These are phyloP conservation scores for Lutraria lutraria DNA, from an alignment of 2,888 invertebrate species.

Conservation along the genomic window DNA sequence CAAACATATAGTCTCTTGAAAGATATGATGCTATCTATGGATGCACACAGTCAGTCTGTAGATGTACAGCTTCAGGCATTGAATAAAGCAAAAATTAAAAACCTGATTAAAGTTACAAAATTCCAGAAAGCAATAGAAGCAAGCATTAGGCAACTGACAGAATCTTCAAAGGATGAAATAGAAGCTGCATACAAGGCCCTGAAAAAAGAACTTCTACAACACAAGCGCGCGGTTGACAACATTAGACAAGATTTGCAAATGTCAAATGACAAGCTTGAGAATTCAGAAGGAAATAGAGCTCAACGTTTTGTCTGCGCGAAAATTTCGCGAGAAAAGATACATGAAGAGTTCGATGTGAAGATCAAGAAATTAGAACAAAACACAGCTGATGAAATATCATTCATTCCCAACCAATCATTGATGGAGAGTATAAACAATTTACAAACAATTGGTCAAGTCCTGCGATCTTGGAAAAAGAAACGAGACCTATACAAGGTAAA, in stretches of 20 bases:
- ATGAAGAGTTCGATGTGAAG: not conserved
- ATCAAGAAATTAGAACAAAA: not conserved
- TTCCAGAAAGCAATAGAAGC: not conserved
- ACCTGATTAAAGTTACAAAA: not conserved
- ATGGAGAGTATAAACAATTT: not conserved
- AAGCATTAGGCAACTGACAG: not conserved
- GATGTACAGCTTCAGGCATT: not conserved
- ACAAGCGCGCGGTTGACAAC: not conserved
- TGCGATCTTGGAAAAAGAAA: not conserved
- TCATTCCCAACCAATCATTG: not conserved
- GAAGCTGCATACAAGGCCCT: not conserved
- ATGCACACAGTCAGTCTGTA: not conserved
- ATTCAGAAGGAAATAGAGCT: conserved; percentile 26
- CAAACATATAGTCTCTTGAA: not conserved
- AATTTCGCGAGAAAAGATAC: not conserved
- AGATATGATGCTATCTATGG: not conserved
- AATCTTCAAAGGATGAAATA: not conserved
- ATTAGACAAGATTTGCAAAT: not conserved
- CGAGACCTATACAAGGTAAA: not conserved
- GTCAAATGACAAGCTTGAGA: not conserved
- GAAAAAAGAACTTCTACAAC: conserved; percentile 9
- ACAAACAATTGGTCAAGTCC: not conserved
- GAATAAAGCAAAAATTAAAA: conserved; percentile 1
- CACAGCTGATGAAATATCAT: not conserved
- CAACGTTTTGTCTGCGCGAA: conserved; percentile 33